phyloP scores from a whole-genome alignment of 2,113 vertebrate species.

The Epinephelus lanceolatus region DNA sequence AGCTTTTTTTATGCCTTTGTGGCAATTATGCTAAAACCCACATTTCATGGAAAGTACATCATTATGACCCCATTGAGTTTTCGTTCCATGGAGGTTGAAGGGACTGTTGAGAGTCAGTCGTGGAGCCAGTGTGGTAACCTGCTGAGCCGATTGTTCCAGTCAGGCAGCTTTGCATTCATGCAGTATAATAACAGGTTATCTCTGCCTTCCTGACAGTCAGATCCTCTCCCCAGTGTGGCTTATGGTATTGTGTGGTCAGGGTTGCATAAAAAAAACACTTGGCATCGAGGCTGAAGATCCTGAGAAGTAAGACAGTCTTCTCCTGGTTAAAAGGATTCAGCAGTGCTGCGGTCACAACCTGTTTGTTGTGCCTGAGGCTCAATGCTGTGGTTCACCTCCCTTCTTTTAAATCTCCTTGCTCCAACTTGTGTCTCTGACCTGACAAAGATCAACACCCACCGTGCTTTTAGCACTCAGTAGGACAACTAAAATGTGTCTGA shows the following conservation, averaged over 20 bases:
- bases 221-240: constrained; percentile 42
- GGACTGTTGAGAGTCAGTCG: constrained; percentile 32
- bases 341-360: constrained; percentile 22
- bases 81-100: constrained; percentile 38
- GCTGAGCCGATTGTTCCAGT: constrained; percentile 47
- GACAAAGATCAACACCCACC: not conserved
- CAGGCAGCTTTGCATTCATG: constrained; percentile 56
- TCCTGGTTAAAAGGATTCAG: constrained; percentile 31
- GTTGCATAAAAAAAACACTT: constrained; percentile 46
- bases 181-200: constrained; percentile 77
- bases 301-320: constrained; percentile 38
- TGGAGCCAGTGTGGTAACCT: constrained; percentile 60
- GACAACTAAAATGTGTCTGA: constrained; percentile 8
- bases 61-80: constrained; percentile 53
- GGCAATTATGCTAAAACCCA: constrained; percentile 58
- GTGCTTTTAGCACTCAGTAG: not conserved
- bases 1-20: constrained; percentile 47
- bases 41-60: constrained; percentile 71
- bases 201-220: constrained; percentile 47
- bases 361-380: constrained; percentile 36
- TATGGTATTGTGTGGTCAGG: constrained; percentile 58
- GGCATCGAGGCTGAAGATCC: constrained; percentile 16
- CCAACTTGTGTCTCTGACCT: not conserved
- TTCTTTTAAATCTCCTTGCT: constrained; percentile 15
- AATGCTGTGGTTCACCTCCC: constrained; percentile 36